phyloP scores from a whole-genome alignment of 2,797 vertebrate genomes.

The Gila robusta region DNA sequence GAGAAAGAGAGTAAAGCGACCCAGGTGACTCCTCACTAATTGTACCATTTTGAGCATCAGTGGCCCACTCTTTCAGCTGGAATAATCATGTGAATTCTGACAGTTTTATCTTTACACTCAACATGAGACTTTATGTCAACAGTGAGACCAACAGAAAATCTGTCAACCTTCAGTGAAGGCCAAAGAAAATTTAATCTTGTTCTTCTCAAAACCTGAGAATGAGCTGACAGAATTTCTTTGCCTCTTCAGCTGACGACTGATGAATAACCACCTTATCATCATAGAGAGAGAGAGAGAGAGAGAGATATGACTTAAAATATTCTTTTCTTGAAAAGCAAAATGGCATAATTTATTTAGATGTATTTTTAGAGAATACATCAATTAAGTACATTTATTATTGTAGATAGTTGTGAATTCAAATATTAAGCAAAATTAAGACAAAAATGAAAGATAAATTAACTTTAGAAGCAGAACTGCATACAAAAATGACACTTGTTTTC shows the following conservation, averaged over 20 bases:
- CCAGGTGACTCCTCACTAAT: conserved; percentile 75
- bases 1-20: conserved; percentile 74
- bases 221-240: background rate
- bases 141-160: background rate
- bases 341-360: background rate
- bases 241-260: background rate
- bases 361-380: background rate
- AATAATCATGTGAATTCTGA: conserved; percentile 24
- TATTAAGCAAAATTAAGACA: background rate
- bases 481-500: too few relatives aligned
- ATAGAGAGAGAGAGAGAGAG: background rate
- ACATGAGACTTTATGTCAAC: conserved; percentile 38
- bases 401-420: background rate
- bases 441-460: background rate
- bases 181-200: background rate
- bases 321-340: background rate
- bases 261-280: conserved; percentile 22
- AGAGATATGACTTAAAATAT: background rate
- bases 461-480: background rate
- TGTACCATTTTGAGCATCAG: conserved; percentile 73
- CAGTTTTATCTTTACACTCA: conserved; percentile 19
- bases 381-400: background rate
- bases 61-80: conserved; percentile 42
- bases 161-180: background rate
- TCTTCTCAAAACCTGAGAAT: conserved; percentile 1